Percentiles rank a stretch among this genome's conserved stretches.
Conservation (phyloP, 2,113 vertebrate genomes). For the Gadus macrocephalus region DNA sequence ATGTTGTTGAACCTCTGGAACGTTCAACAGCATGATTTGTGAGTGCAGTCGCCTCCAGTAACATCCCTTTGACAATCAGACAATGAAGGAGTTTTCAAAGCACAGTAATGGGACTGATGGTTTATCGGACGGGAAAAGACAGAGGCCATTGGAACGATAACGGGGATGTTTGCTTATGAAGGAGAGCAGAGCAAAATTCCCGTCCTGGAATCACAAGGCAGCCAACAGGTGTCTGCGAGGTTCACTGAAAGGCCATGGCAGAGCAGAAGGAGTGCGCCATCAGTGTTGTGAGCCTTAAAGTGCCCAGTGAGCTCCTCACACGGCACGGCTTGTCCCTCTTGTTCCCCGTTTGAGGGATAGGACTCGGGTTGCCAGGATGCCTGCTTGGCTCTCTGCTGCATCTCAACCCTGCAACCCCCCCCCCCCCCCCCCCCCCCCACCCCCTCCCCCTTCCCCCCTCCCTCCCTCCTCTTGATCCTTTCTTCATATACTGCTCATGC, state of each 20-base stretch:
- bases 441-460: too few species aligned
- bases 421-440: too few species aligned
- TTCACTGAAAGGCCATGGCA: neutral
- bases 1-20: too few species aligned
- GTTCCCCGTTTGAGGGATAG: conserved; percentile 15
- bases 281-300: neutral
- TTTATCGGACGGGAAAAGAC: too few species aligned
- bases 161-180: too few species aligned
- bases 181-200: too few species aligned
- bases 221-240: too few species aligned
- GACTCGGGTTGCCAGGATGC: conserved; percentile 14
- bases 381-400: neutral
- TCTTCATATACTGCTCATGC: neutral
- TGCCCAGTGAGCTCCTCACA: neutral
- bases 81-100: neutral
- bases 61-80: neutral
- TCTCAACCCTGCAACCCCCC: neutral
- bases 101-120: too few species aligned
- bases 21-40: neutral
- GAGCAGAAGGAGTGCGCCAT: neutral
- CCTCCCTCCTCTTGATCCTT: neutral
- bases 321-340: too few species aligned
- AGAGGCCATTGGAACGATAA: too few species aligned
- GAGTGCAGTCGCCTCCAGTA: neutral
- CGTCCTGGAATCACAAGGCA: too few species aligned